These are phyloP conservation scores for Anser brachyrhynchus DNA, from an alignment of 2,113 vertebrate species.

Conservation along the genomic window DNA sequence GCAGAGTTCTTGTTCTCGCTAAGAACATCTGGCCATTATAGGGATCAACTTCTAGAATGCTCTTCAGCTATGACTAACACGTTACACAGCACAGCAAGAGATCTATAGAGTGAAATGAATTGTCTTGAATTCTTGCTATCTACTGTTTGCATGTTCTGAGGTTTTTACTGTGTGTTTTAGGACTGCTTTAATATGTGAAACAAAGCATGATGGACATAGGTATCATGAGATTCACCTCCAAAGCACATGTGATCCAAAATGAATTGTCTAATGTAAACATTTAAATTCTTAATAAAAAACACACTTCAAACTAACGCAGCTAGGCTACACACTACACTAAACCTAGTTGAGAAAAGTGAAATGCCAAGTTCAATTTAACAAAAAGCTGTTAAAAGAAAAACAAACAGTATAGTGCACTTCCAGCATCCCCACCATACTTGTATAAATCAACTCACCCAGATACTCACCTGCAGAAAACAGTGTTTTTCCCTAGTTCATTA, in stretches of 20 bases:
- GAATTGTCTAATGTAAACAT: background rate
- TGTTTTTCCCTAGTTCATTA: constrained; percentile 81
- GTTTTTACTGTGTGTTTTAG: background rate
- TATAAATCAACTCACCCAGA: background rate
- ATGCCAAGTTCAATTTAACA: background rate
- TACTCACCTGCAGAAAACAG: constrained; percentile 87
- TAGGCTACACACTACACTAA: background rate
- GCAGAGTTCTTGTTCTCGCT: background rate
- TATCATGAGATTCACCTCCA: background rate
- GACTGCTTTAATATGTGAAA: background rate
- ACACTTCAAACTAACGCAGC: background rate
- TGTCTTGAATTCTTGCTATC: background rate
- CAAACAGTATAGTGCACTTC: background rate
- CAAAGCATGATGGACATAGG: background rate
- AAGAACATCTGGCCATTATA: background rate
- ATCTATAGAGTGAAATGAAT: background rate
- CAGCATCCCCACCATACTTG: background rate
- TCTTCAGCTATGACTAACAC: background rate
- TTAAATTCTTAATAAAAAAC: background rate
- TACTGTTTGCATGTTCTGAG: background rate
- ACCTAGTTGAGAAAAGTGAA: background rate
- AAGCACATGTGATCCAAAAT: background rate
- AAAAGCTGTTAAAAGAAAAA: background rate
- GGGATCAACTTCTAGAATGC: background rate
- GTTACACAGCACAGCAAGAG: background rate